A percentile compares a stretch with the other conserved stretches of the same genome.
Conservation (phyloP, 2,888 invertebrate genomes). For the Imbricaverruca yamaguchii region DNA sequence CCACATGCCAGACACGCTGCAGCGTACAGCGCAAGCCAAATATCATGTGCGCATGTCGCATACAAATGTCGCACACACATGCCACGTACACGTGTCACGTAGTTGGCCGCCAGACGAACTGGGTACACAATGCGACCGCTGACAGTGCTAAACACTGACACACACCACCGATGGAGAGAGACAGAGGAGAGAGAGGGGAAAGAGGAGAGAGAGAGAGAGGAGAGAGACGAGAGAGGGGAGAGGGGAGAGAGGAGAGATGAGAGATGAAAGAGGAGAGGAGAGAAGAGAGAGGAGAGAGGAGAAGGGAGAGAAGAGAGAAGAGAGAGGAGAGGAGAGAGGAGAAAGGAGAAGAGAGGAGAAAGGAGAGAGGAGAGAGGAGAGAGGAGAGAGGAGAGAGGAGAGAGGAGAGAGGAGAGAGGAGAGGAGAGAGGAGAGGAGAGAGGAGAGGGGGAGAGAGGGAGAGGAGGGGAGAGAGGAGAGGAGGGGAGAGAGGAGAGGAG, state of each 20-base stretch:
- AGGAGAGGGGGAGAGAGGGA: not conserved
- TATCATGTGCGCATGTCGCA: too few relatives aligned
- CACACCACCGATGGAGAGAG: constrained; percentile 1
- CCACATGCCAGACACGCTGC: too few relatives aligned
- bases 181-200: not conserved
- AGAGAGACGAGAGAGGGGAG: not conserved
- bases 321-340: not conserved
- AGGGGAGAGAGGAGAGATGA: not conserved
- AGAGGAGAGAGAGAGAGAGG: constrained; percentile 5
- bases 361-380: too few relatives aligned
- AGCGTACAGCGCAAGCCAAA: too few relatives aligned
- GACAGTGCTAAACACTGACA: too few relatives aligned
- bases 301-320: not conserved
- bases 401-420: not conserved
- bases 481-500: too few relatives aligned
- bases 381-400: not conserved
- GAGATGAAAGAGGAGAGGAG: not conserved
- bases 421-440: not conserved
- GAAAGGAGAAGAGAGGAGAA: not conserved
- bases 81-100: too few relatives aligned
- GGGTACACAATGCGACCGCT: too few relatives aligned
- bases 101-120: too few relatives aligned
- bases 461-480: too few relatives aligned
- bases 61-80: too few relatives aligned
- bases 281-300: not conserved